Percentiles rank a stretch among this genome's conserved stretches.
Conservation (phyloP, 1,140 invertebrate genomes). For the Bombus ignitus region DNA sequence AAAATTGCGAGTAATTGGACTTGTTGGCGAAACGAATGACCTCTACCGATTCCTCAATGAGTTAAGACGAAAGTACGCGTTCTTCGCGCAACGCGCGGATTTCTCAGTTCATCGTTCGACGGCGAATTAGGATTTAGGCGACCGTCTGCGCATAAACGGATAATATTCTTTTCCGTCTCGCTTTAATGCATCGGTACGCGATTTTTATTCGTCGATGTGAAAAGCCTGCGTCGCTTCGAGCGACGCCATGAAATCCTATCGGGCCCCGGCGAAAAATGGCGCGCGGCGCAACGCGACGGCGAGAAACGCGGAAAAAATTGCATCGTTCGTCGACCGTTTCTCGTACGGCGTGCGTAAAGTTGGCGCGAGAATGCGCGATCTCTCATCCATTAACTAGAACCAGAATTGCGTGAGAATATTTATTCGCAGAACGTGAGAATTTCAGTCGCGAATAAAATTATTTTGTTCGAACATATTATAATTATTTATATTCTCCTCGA, state of each 20-base stretch:
- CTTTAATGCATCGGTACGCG: slow-evolving; percentile 15
- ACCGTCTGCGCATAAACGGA: background rate
- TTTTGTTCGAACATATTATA: no score
- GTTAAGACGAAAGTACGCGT: no score
- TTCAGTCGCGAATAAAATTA: no score
- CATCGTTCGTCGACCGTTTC: slow-evolving; percentile 52
- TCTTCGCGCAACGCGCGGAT: background rate
- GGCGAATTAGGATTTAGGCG: slow-evolving; percentile 14
- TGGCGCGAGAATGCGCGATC: slow-evolving; percentile 12
- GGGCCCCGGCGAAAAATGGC: slow-evolving; percentile 47
- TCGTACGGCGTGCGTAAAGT: background rate
- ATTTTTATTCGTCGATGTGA: slow-evolving; percentile 50
- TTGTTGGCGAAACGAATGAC: no score
- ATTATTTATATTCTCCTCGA: no score
- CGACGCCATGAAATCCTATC: slow-evolving; percentile 55
- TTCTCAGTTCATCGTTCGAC: background rate
- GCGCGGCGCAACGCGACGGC: slow-evolving; percentile 36
- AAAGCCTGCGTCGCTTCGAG: slow-evolving; percentile 32
- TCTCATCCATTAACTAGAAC: background rate
- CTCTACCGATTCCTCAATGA: no score
- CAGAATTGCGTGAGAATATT: no score
- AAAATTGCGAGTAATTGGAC: no score
- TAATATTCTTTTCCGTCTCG: slow-evolving; percentile 39
- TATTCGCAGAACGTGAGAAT: no score
- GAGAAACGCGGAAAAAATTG: slow-evolving; percentile 9